Conservation (phyloP, 2,888 invertebrate genomes). For the Drosophila lacicola region DNA sequence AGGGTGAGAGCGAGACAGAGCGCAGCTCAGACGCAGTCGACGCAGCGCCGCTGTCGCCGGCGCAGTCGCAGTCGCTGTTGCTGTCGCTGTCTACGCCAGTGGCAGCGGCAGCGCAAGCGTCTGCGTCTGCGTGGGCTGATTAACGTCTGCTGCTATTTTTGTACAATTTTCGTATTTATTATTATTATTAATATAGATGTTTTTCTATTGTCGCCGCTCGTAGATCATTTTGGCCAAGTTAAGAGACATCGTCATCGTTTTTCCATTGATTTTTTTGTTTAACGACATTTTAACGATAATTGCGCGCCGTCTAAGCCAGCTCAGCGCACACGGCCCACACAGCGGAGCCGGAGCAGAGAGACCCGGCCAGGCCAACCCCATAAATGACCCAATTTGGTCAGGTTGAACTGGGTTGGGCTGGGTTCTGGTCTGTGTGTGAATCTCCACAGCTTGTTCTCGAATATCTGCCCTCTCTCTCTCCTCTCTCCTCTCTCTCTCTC, state of each 20-base stretch:
- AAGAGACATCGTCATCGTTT: conserved; percentile 35
- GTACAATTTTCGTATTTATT: conserved; percentile 48
- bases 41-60: background rate
- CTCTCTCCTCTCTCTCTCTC: background rate
- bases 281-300: conserved; percentile 80
- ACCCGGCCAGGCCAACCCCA: conserved; percentile 60
- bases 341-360: conserved; percentile 5
- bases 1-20: conserved; percentile 5
- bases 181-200: conserved; percentile 58
- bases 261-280: conserved; percentile 62
- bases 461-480: background rate
- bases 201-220: conserved; percentile 41
- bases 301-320: conserved; percentile 63
- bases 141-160: conserved; percentile 67
- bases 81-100: background rate
- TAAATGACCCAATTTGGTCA: conserved; percentile 80
- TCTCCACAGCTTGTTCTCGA: conserved; percentile 54
- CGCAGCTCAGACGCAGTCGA: conserved; percentile 15
- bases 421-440: conserved; percentile 20
- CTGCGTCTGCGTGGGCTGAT: conserved; percentile 52
- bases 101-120: conserved; percentile 22
- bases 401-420: conserved; percentile 43
- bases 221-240: conserved; percentile 62
- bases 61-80: conserved; percentile 4
- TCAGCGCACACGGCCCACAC: conserved; percentile 63